phyloP scores from a whole-genome alignment of 2,888 invertebrate genomes.

The Trichopria drosophilae region DNA sequence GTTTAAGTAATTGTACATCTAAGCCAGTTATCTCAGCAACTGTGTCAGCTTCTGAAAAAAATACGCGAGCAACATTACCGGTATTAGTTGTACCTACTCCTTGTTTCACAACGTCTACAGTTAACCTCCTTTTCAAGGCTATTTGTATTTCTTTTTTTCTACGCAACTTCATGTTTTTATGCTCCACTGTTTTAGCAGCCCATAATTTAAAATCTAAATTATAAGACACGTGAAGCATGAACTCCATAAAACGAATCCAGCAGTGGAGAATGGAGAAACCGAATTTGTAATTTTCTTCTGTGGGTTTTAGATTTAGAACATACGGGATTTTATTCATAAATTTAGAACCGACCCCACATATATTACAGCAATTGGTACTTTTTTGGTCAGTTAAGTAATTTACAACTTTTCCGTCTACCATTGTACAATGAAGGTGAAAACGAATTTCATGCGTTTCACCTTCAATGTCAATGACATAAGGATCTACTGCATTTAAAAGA shows the following conservation, averaged over 20 bases:
- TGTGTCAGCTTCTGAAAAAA: slow-evolving; percentile 18
- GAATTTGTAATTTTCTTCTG: slow-evolving; percentile 13
- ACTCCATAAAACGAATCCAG: slow-evolving; percentile 13
- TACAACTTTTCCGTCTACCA: slow-evolving; percentile 20
- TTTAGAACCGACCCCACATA: slow-evolving; percentile 14
- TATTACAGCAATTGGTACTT: slow-evolving; percentile 19
- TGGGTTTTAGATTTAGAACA: slow-evolving; percentile 7
- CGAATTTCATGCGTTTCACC: no score
- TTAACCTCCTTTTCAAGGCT: slow-evolving; percentile 9
- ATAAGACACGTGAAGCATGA: slow-evolving; percentile 9
- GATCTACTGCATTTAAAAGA: slow-evolving; percentile 4
- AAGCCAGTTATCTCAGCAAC: slow-evolving; percentile 13
- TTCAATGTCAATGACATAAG: slow-evolving; percentile 1
- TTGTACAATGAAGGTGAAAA: no score
- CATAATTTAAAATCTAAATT: slow-evolving; percentile 3
- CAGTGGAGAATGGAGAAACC: slow-evolving; percentile 10
- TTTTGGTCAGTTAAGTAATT: slow-evolving; percentile 10
- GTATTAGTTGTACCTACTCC: slow-evolving; percentile 14
- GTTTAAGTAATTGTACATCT: slow-evolving; percentile 8
- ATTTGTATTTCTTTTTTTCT: slow-evolving; percentile 11
- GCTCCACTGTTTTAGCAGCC: slow-evolving; percentile 1
- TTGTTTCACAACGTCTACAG: slow-evolving; percentile 20
- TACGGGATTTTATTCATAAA: slow-evolving; percentile 11
- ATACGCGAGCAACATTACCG: slow-evolving; percentile 19
- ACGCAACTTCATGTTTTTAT: no score